Base-by-base conservation (phyloP, 92 coral and sea anemone species). In the Parazoanthus darwini region DNA sequence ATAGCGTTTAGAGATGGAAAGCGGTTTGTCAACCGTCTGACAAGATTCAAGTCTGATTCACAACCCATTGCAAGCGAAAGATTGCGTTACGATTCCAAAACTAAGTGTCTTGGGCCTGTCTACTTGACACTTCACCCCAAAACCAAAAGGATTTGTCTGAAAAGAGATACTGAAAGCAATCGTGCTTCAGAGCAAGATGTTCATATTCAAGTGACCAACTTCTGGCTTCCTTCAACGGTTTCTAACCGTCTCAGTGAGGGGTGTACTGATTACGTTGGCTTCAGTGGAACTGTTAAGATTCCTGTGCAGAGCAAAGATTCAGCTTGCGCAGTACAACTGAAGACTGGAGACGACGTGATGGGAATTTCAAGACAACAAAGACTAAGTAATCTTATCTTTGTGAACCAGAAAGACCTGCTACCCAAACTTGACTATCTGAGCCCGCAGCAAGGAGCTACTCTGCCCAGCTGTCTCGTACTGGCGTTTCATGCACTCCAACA, bases 11-110 rank as follows among this genome's bases (percentile, higher is more conserved):
- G 95, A 59, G 86, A 65, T 23, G 90, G 92, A 33, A 86, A 66
- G 37, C 91, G 95, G 22, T 94, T 89, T 85, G 93, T 91, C n/a
- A 94, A 91, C 86, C 92, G 91, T 25, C 16, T 92, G 7, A 82
- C 38, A n/a, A 88, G 91, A 83, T 59, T 91, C 23, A 43, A 88
- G 22, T 37, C 26, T 66, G 74, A 66, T 38, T 43, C 78, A 18
- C 81, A 87, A 26, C 58, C 70, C 7, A 58, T 50, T 37, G 6
- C 73, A 82, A 72, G 80, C 8, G 63, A 81, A 29, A 51, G 48
- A 42, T 42, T 18, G 13, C 44, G 26, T 2, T 58, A 65, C 56
- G 66, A 71, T 4, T 14, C 18, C 23, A 37, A 68, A 0, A 82
- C 63, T 20, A 77, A 67, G 37, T 42, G 43, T 10, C 85, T 33